Base-by-base conservation (phyloP, 2,888 invertebrate species). In the Beris chalybata region DNA sequence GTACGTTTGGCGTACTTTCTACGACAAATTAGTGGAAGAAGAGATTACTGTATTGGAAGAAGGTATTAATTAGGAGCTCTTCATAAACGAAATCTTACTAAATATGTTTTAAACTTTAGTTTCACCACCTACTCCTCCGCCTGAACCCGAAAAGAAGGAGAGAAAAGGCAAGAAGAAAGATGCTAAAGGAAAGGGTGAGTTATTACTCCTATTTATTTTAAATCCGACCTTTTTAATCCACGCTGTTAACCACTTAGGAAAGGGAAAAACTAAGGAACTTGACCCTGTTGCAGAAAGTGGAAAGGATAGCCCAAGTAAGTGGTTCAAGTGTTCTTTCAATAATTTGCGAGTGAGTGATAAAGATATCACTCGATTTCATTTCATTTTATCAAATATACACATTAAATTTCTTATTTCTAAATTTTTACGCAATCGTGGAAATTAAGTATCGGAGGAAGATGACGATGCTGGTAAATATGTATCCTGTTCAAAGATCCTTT, bases 31-130 rank as follows among this genome's bases (percentile, higher is more conserved):
- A 7, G 84, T 89, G 15, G 90, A 92, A 74, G 89, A 89, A 75
- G 91, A 92, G 78, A 86, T 91, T 68, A 84, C 88, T 4, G 84
- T 87, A 47, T 82, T 86, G 71, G 89, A 91, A 81, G 87, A 89
- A 84, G 87, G 91, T 91, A 82, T 22, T 22, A 22, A 22, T 22
- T 22, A 22, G 22, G 22, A 22, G 3, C 22, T 22, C 22, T 3
- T 22, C 2, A 22, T 22, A 3, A 22, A 22, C 22, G 22, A 22
- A 22, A 22, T 45, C 45, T n/a, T 45, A 3, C n/a, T n/a, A 11
- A 22, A 22, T 2, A 22, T 4, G 1, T 32, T 43, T 38, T 64
- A 22, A 47, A 52, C 63, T 56, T 48, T 53, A 71, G 71, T 81
- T 54, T 81, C 82, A 3, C 84, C 85, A 0, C 80, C 82, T 0